Conservation (phyloP, 2,888 invertebrate species). For the Junonia oenone region DNA sequence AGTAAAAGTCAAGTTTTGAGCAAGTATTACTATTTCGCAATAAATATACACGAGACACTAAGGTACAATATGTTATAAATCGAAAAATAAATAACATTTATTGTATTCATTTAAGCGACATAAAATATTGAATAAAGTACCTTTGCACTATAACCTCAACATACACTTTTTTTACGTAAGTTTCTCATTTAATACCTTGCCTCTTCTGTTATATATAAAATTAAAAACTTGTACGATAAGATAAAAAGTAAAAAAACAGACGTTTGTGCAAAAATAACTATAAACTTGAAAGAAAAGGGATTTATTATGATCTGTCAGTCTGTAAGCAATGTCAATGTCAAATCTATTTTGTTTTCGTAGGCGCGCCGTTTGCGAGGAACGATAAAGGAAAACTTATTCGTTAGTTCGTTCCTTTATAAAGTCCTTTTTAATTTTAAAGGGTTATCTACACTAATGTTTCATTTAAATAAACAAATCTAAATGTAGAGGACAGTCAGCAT, state of each 20-base stretch:
- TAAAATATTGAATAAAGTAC: conserved; percentile 23
- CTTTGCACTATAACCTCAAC: conserved; percentile 30
- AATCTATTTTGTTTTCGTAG: conserved; percentile 13
- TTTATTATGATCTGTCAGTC: conserved; percentile 43
- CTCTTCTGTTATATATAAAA: background rate
- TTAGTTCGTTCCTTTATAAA: no score
- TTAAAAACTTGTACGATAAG: conserved; percentile 2
- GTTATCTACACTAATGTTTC: no score
- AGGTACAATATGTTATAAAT: conserved; percentile 27
- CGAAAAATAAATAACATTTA: conserved; percentile 42
- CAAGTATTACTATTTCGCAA: conserved; percentile 33
- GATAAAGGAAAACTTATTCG: no score
- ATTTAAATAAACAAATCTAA: no score
- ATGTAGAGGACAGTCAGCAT: no score
- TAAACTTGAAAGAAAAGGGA: background rate
- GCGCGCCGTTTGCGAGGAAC: conserved; percentile 10
- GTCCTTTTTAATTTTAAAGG: no score
- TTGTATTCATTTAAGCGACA: no score
- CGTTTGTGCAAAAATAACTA: conserved; percentile 21
- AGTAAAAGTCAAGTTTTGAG: conserved; percentile 45
- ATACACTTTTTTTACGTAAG: background rate
- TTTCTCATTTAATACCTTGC: background rate
- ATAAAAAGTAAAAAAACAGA: conserved; percentile 32
- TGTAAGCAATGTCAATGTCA: conserved; percentile 23
- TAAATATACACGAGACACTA: conserved; percentile 20